A percentile compares a stretch with the other conserved stretches of the same genome.
Conservation (phyloP, 2,113 vertebrate species). For the Boulengeromyrus knoepffleri region DNA sequence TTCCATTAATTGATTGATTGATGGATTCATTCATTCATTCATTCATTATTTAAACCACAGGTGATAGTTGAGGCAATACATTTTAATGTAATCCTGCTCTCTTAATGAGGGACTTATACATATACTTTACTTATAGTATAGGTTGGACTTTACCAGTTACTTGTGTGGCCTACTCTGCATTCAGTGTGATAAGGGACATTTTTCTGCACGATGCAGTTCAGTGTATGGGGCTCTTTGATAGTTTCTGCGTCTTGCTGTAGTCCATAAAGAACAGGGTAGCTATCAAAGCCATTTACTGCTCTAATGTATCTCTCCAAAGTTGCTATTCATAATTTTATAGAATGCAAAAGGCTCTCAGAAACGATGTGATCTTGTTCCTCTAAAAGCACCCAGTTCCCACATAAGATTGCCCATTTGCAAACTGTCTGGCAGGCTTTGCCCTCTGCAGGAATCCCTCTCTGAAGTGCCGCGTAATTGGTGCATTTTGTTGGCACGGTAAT, state of each 20-base stretch:
- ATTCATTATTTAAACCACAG: not conserved
- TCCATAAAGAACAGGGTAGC: not conserved
- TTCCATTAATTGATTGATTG: not conserved
- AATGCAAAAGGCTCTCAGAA: not conserved
- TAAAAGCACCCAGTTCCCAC: conserved; percentile 13
- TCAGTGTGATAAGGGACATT: not conserved
- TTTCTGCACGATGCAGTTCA: not conserved
- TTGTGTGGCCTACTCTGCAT: not conserved
- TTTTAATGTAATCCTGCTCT: not conserved
- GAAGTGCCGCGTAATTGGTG: conserved; percentile 3
- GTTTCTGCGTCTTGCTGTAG: not conserved
- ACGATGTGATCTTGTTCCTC: not conserved
- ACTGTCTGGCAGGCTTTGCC: conserved; percentile 7
- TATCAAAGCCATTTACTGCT: not conserved
- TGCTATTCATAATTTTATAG: conserved; percentile 5
- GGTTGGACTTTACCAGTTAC: not conserved
- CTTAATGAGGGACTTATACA: not conserved
- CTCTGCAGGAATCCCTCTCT: conserved; percentile 18
- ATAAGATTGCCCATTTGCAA: conserved; percentile 8
- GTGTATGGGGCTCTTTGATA: not conserved
- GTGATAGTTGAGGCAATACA: not conserved
- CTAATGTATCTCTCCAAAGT: not conserved
- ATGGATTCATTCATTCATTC: not conserved
- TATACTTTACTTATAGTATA: not conserved
- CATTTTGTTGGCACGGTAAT: conserved; percentile 5